A percentile compares a stretch with the other conserved stretches of the same genome.
phyloP scores from a whole-genome alignment of 2,888 invertebrate species.

The Steromphala cineraria region DNA sequence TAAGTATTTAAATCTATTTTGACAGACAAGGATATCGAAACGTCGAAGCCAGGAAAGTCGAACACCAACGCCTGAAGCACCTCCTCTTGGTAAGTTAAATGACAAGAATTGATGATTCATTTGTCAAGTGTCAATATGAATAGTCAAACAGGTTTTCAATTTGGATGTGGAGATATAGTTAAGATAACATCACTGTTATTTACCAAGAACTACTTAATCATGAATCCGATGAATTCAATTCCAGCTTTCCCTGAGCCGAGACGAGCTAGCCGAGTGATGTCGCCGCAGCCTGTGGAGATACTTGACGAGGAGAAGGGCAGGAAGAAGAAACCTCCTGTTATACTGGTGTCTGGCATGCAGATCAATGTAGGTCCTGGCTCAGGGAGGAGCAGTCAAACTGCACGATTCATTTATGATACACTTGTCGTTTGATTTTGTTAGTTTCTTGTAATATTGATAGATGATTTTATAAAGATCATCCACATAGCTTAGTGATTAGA shows the following conservation, averaged over 20 bases:
- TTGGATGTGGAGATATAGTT: too few relatives aligned
- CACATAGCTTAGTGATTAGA: too few relatives aligned
- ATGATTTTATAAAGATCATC: too few relatives aligned
- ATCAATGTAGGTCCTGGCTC: conserved; percentile 49
- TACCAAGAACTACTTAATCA: neutral
- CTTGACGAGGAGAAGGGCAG: conserved; percentile 34
- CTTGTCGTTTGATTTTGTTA: too few relatives aligned
- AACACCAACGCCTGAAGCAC: conserved; percentile 63
- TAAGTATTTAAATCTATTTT: too few relatives aligned
- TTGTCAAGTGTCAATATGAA: too few relatives aligned
- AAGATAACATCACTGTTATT: too few relatives aligned
- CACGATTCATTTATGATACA: too few relatives aligned
- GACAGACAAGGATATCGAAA: neutral
- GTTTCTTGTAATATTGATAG: too few relatives aligned
- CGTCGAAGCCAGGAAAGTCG: conserved; percentile 25
- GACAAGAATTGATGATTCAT: too few relatives aligned
- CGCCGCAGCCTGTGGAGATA: conserved; percentile 54
- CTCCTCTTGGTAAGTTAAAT: conserved; percentile 55
- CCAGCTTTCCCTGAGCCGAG: conserved; percentile 58
- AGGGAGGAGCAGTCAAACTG: too few relatives aligned
- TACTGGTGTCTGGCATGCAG: conserved; percentile 71
- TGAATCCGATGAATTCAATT: neutral
- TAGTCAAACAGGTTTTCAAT: too few relatives aligned
- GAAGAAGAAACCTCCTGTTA: conserved; percentile 46
- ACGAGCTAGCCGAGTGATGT: conserved; percentile 39